Conservation (phyloP, 2,113 vertebrate genomes). For the Coptodon bakossiorum region DNA sequence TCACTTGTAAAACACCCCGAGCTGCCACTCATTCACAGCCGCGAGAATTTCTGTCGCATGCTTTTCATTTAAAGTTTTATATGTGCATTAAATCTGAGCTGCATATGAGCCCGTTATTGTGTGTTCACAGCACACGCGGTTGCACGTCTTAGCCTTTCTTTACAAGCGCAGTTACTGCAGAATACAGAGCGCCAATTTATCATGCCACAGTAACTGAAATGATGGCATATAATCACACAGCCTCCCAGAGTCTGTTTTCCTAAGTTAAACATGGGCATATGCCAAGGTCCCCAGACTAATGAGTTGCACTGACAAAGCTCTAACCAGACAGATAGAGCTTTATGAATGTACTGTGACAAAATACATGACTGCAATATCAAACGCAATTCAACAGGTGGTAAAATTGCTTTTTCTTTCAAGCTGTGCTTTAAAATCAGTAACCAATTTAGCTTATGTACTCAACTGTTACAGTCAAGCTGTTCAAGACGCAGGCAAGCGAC, state of each 20-base stretch:
- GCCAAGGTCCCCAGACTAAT: constrained; percentile 32
- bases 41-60: background rate
- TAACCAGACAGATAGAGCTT: constrained; percentile 4
- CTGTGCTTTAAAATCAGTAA: background rate
- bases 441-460: background rate
- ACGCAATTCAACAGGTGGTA: background rate
- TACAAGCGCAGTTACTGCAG: background rate
- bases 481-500: background rate
- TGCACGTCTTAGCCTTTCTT: background rate
- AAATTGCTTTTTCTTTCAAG: background rate
- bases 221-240: constrained; percentile 8
- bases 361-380: constrained; percentile 10
- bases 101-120: background rate
- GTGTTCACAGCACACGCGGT: background rate
- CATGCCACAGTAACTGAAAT: background rate
- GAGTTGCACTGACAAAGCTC: constrained; percentile 25
- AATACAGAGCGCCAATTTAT: background rate
- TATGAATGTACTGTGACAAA: constrained; percentile 8
- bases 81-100: background rate
- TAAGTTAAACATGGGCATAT: constrained; percentile 23
- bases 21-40: constrained; percentile 35
- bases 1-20: constrained; percentile 42
- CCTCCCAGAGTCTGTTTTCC: background rate
- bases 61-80: background rate
- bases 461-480: background rate